Evolutionary conservation across 2,888 invertebrate genomes (phyloP).

Genomic region (Tenthredo distinguenda): DNA sequence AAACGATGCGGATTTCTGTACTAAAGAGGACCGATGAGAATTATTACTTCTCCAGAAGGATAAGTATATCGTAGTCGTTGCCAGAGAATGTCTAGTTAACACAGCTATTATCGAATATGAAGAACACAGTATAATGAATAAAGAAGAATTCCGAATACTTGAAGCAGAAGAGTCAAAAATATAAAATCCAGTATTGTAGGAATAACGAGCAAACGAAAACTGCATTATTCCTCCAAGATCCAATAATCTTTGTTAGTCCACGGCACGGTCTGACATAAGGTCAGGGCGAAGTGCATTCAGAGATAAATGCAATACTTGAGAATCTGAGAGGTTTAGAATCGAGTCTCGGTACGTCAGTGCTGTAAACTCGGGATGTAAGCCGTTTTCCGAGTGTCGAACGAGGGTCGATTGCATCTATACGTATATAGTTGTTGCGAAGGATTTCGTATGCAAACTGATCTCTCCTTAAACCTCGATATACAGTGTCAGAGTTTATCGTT

Average conservation of each 20-base stretch:
- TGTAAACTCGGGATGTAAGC: conserved; percentile 51
- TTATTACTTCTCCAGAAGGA: neutral
- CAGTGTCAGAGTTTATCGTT: conserved; percentile 47
- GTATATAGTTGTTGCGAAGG: conserved; percentile 38
- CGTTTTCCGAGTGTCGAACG: neutral
- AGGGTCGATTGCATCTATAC: conserved; percentile 14
- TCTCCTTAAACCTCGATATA: conserved; percentile 50
- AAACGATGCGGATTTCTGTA: neutral
- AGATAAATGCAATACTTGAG: conserved; percentile 2
- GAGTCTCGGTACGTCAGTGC: conserved; percentile 43
- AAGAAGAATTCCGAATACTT: neutral
- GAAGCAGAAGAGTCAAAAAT: neutral
- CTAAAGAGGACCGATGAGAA: neutral
- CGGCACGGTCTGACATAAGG: neutral
- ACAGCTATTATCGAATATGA: neutral
- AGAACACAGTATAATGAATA: neutral
- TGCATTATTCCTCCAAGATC: neutral
- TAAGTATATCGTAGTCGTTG: neutral
- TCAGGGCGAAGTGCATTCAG: neutral
- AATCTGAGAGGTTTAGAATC: conserved; percentile 25
- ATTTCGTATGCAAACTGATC: conserved; percentile 43
- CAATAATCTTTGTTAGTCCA: neutral
- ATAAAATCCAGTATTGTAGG: neutral
- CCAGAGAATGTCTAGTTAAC: neutral
- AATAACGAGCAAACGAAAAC: neutral